Percentiles rank a stretch among this genome's conserved stretches.
phyloP scores from a whole-genome alignment of 2,797 vertebrate species.

The Pipistrellus pipistrellus region DNA sequence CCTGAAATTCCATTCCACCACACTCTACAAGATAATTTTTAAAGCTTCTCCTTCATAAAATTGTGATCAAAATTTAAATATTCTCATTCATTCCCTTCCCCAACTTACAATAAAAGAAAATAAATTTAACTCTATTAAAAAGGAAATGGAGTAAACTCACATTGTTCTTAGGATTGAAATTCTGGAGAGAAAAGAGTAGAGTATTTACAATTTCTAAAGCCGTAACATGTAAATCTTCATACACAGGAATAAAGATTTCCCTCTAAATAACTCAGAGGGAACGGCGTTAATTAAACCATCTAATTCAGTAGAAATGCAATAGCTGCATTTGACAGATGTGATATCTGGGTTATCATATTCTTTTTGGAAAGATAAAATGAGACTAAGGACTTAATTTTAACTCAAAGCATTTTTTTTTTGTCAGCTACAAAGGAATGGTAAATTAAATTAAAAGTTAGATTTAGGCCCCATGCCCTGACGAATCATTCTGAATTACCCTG shows the following conservation, averaged over 20 bases:
- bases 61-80: conserved; percentile 47
- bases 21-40: background rate
- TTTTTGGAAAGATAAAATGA: conserved; percentile 26
- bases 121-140: conserved; percentile 26
- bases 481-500: background rate
- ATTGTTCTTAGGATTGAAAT: conserved; percentile 30
- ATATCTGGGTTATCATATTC: background rate
- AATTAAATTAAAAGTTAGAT: conserved; percentile 26
- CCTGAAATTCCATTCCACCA: background rate
- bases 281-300: background rate
- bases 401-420: background rate
- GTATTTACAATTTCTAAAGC: conserved; percentile 42
- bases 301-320: background rate
- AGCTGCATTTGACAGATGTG: background rate
- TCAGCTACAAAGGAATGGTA: background rate
- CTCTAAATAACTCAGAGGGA: background rate
- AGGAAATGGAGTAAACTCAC: background rate
- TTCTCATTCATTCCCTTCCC: background rate
- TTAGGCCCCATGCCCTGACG: background rate
- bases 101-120: conserved; percentile 54
- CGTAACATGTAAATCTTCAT: background rate
- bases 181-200: background rate
- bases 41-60: conserved; percentile 24
- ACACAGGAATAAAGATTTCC: background rate
- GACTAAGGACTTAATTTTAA: conserved; percentile 7